Percentiles rank a stretch among this genome's conserved stretches.
Evolutionary conservation across 1,140 invertebrate genomes (phyloP).

Genomic region (Drosophila micromelanica): DNA sequence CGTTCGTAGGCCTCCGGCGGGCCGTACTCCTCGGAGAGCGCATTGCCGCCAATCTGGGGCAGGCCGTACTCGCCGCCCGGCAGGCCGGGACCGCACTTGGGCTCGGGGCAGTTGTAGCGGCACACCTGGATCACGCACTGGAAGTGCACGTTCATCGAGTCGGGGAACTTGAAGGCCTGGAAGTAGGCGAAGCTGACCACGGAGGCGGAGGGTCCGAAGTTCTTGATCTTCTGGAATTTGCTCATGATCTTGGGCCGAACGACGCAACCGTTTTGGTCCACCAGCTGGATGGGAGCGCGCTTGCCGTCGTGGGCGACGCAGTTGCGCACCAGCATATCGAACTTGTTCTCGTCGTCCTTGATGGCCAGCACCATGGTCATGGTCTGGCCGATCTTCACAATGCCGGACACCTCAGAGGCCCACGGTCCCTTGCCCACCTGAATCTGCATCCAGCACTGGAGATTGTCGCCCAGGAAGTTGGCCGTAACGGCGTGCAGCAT

Average conservation of each 20-base stretch:
- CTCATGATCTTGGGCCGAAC: slow-evolving; percentile 97
- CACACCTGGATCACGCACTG: slow-evolving; percentile 98
- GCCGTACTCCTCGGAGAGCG: slow-evolving; percentile 88
- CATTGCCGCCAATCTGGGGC: slow-evolving; percentile 86
- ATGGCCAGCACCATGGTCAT: slow-evolving; percentile 98
- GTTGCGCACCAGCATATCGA: slow-evolving; percentile 97
- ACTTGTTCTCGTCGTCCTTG: slow-evolving; percentile 97
- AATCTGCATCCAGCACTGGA: slow-evolving; percentile 98
- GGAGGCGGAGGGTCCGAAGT: slow-evolving; percentile 96
- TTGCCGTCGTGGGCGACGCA: slow-evolving; percentile 97
- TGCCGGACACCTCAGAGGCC: slow-evolving; percentile 97
- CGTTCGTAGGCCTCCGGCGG: slow-evolving; percentile 87
- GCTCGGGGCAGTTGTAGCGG: slow-evolving; percentile 95
- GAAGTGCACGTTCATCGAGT: slow-evolving; percentile 98
- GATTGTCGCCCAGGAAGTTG: slow-evolving; percentile 97
- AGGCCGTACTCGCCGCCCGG: slow-evolving; percentile 88
- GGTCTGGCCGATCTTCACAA: slow-evolving; percentile 97
- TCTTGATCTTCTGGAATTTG: slow-evolving; percentile 97
- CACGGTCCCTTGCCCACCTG: slow-evolving; percentile 97
- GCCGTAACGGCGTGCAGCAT: slow-evolving; percentile 97
- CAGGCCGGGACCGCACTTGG: slow-evolving; percentile 90
- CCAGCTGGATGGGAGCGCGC: slow-evolving; percentile 95
- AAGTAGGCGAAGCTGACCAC: slow-evolving; percentile 98
- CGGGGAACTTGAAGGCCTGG: slow-evolving; percentile 98
- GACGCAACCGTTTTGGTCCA: slow-evolving; percentile 96